A percentile compares a stretch with the other conserved stretches of the same genome.
Evolutionary conservation across 2,113 vertebrate genomes (phyloP).

Genomic region (Ceyx cyanopectus): DNA sequence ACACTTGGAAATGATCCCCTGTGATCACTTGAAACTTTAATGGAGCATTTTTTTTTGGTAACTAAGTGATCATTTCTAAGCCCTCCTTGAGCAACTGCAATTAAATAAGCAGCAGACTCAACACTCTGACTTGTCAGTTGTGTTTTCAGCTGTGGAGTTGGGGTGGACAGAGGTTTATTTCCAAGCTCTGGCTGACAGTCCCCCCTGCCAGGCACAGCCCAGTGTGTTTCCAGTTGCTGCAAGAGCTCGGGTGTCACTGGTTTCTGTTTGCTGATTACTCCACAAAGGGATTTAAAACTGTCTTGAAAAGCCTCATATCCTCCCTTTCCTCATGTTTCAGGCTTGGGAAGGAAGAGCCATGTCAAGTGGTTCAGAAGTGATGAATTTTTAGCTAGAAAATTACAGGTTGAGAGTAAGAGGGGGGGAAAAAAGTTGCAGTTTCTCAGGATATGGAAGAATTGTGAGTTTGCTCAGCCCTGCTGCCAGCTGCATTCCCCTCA

Average conservation of each 20-base stretch:
- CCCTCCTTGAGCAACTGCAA: not conserved
- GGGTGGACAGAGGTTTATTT: not conserved
- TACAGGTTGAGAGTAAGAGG: too few species aligned
- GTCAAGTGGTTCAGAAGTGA: not conserved
- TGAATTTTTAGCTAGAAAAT: not conserved
- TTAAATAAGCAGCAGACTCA: not conserved
- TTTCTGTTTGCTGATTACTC: not conserved
- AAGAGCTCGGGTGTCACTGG: not conserved
- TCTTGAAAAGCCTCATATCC: not conserved
- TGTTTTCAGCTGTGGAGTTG: not conserved
- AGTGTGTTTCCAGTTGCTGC: not conserved
- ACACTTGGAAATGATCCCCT: not conserved
- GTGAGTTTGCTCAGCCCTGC: not conserved
- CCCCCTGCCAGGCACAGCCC: not conserved
- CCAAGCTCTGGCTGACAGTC: not conserved
- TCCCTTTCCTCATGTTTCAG: not conserved
- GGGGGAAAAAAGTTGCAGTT: rapidly evolving
- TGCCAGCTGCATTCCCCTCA: not conserved
- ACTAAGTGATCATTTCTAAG: not conserved
- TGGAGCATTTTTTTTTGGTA: not conserved
- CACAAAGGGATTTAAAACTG: not conserved
- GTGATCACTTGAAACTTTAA: not conserved
- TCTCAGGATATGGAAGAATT: not conserved
- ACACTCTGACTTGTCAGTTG: not conserved
- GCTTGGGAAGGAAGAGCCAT: rapidly evolving